phyloP scores from a whole-genome alignment of 2,888 invertebrate species.

The Drosophila multiciliata region DNA sequence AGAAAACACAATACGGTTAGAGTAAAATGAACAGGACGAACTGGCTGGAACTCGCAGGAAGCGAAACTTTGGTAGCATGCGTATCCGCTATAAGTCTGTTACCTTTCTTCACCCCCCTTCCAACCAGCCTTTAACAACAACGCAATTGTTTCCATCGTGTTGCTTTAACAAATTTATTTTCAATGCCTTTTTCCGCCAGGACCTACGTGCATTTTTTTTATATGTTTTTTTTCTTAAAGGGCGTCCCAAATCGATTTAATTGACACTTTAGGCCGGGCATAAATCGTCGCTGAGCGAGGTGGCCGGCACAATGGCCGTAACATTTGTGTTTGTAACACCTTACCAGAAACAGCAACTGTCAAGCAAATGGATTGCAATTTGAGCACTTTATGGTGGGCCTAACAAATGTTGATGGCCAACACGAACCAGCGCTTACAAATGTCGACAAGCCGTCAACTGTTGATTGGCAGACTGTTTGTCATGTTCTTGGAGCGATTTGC shows the following conservation, averaged over 20 bases:
- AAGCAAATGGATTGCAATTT: slow-evolving; percentile 58
- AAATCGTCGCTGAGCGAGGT: slow-evolving; percentile 48
- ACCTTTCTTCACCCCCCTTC: slow-evolving; percentile 1
- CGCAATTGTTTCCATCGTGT: slow-evolving; percentile 2
- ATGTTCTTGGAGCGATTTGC: slow-evolving; percentile 9
- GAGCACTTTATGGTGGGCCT: slow-evolving; percentile 28
- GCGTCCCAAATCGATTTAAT: slow-evolving; percentile 72
- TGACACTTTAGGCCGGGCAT: slow-evolving; percentile 67
- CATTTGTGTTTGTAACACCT: slow-evolving; percentile 69
- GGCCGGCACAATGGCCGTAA: slow-evolving; percentile 61
- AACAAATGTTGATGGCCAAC: slow-evolving; percentile 49
- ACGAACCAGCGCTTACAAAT: slow-evolving; percentile 25
- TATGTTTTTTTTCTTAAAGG: slow-evolving; percentile 31
- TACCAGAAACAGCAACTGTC: slow-evolving; percentile 14
- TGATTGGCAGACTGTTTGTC: slow-evolving; percentile 33
- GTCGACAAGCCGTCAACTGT: slow-evolving; percentile 52
- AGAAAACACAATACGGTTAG: slow-evolving; percentile 12
- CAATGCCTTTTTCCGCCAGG: slow-evolving; percentile 31
- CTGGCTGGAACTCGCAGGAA: slow-evolving; percentile 31
- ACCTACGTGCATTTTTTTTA: not conserved
- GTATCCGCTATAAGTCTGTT: slow-evolving; percentile 48
- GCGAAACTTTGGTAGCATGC: slow-evolving; percentile 52
- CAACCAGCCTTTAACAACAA: slow-evolving; percentile 4
- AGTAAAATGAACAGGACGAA: slow-evolving; percentile 16
- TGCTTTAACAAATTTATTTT: slow-evolving; percentile 67